Conservation (phyloP, 2,113 vertebrate genomes). For the Stegastes partitus region DNA sequence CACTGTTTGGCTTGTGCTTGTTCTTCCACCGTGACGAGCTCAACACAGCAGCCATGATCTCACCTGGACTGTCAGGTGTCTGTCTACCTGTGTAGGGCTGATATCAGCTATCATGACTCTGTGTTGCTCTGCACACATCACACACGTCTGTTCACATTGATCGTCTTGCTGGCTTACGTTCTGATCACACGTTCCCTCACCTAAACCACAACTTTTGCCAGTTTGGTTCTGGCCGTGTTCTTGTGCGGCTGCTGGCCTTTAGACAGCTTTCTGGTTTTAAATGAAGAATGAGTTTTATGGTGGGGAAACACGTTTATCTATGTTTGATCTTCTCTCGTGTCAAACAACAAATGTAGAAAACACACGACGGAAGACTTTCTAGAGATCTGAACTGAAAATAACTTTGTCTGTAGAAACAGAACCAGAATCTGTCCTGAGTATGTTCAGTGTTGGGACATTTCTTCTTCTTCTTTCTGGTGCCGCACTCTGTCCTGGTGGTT, state of each 20-base stretch:
- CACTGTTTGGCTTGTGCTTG: slow-evolving; percentile 8
- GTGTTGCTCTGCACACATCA: not conserved
- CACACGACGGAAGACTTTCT: too few species aligned
- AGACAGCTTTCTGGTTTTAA: not conserved
- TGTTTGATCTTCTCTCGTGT: not conserved
- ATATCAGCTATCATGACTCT: too few species aligned
- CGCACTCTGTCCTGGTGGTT: not conserved
- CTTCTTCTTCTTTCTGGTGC: not conserved
- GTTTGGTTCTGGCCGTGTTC: too few species aligned
- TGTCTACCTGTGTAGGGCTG: not conserved
- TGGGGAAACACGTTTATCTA: too few species aligned
- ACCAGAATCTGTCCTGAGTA: not conserved
- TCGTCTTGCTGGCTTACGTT: not conserved
- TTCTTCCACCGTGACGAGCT: slow-evolving; percentile 11
- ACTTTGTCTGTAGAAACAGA: not conserved
- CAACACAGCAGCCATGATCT: not conserved
- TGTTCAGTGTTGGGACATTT: not conserved
- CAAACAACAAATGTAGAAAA: too few species aligned
- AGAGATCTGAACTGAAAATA: not conserved
- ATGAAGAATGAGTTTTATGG: not conserved
- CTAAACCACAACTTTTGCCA: too few species aligned
- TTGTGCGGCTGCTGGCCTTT: too few species aligned
- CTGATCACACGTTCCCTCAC: too few species aligned
- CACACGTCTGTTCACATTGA: not conserved
- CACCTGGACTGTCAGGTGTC: not conserved